Evolutionary conservation across 2,113 vertebrate genomes (phyloP).

Genomic region (Zosterops borbonicus): DNA sequence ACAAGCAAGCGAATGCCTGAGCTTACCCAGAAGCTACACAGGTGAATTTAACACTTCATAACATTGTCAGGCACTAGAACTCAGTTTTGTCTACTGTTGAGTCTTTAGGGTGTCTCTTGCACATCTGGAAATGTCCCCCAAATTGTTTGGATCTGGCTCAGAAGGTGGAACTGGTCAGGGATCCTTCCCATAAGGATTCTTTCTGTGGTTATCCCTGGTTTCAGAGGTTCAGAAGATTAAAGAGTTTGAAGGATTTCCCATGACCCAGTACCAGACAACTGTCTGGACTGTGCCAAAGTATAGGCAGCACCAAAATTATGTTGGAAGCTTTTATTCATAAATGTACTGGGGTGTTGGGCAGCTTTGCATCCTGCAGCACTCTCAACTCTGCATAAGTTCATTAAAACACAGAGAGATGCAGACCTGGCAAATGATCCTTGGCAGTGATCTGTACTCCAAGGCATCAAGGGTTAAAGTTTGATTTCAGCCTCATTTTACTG

Average conservation of each 20-base stretch:
- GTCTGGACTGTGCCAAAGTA: neutral
- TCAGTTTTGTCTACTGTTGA: neutral
- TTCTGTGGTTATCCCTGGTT: rapidly evolving
- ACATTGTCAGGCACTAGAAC: neutral
- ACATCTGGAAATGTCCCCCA: neutral
- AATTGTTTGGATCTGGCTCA: neutral
- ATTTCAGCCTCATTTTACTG: neutral
- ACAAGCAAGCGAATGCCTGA: neutral
- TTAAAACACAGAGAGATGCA: neutral
- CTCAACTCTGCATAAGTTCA: neutral
- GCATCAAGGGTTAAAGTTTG: neutral
- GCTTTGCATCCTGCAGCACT: neutral
- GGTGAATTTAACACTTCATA: neutral
- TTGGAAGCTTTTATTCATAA: neutral
- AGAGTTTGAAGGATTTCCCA: neutral
- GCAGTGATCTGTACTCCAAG: neutral
- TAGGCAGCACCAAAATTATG: neutral
- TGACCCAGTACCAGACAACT: neutral
- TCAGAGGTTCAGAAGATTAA: neutral
- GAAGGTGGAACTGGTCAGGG: neutral
- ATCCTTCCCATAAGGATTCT: neutral
- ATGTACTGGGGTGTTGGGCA: rapidly evolving
- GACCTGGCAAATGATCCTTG: neutral
- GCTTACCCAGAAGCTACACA: neutral
- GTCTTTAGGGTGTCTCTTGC: neutral